Evolutionary conservation across 2,888 invertebrate species (phyloP), one percentile per base, ranked within the genome.

Genomic region (Rhogogaster chlorosoma): DNA sequence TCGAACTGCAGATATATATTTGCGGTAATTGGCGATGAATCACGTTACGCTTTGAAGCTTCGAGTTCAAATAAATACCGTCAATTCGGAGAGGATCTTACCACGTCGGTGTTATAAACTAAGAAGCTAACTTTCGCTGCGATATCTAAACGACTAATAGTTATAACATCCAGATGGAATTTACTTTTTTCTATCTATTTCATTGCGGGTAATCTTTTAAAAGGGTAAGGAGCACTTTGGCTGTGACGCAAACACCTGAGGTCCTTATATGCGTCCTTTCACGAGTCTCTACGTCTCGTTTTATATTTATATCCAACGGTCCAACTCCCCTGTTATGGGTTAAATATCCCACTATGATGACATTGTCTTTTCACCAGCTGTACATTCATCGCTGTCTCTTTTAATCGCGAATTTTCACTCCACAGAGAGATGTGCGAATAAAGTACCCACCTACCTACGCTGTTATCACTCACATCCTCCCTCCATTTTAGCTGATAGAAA

Each of bases 1-100:
- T 42, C 73, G n/a, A 73, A 70, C 38, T 36, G 36, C 12, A 26
- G 61, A 67, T 67, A 42, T 73, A 73, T 73, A 73, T 73, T 73
- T 42, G n/a, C 12, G 22, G 26, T 42, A 73, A 73, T 73, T 38
- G 73, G 42, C 73, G 73, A 42, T 73, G 22, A 73, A 73, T 22
- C 42, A 73, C 38, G 38, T 73, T 26, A n/a, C 26, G 38, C 73
- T 73, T 73, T 73, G 38, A 73, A 26, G 42, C 22, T 73, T 10
- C 12, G 73, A 22, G 73, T 22, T 26, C 10, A 73, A 73, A 73
- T 42, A 73, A 73, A 73, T 73, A 73, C 26, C 12, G 7, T 22
- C 5, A 42, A 22, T 42, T 22, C 38, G 12, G 42, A 38, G 42
- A 42, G n/a, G 10, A 42, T 73, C 29, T 70, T 18, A 70, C 18